A percentile compares a stretch with the other conserved stretches of the same genome.
Evolutionary conservation across 2,888 invertebrate genomes (phyloP).

Genomic region (Andrena bucephala): DNA sequence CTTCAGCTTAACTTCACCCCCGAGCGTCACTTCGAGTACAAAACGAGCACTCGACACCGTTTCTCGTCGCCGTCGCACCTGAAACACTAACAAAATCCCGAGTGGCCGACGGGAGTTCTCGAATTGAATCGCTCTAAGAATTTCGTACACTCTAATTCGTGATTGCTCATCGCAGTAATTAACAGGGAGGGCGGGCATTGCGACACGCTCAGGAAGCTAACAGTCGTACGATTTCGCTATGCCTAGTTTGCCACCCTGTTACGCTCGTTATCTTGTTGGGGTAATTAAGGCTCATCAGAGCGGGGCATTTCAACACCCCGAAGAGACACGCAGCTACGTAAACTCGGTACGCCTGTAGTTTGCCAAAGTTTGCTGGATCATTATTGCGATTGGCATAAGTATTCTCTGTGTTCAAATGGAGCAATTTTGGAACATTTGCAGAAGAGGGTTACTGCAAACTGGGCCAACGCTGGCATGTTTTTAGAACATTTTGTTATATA

Average conservation of each 20-base stretch:
- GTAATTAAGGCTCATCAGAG: neutral
- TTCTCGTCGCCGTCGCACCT: neutral
- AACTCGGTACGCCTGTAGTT: neutral
- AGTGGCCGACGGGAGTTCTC: neutral
- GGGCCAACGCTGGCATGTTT: too few species aligned
- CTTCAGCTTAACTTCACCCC: constrained; percentile 5
- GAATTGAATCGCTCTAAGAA: constrained; percentile 25
- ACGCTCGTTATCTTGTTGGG: neutral
- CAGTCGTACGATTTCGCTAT: neutral
- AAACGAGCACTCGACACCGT: constrained; percentile 41
- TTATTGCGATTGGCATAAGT: neutral
- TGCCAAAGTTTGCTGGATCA: neutral
- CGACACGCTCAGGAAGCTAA: neutral
- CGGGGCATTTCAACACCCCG: neutral
- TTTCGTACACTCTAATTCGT: neutral
- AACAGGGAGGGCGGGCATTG: neutral
- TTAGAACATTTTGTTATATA: too few species aligned
- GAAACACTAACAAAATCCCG: constrained; percentile 32
- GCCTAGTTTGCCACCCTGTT: neutral
- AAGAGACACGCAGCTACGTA: neutral
- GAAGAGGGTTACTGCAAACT: too few species aligned
- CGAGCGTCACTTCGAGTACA: constrained; percentile 3
- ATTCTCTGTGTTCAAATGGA: neutral
- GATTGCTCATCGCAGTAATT: constrained; percentile 1
- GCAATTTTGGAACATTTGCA: too few species aligned